Conservation (phyloP, 2,888 invertebrate species). For the Ochropacha duplaris region DNA sequence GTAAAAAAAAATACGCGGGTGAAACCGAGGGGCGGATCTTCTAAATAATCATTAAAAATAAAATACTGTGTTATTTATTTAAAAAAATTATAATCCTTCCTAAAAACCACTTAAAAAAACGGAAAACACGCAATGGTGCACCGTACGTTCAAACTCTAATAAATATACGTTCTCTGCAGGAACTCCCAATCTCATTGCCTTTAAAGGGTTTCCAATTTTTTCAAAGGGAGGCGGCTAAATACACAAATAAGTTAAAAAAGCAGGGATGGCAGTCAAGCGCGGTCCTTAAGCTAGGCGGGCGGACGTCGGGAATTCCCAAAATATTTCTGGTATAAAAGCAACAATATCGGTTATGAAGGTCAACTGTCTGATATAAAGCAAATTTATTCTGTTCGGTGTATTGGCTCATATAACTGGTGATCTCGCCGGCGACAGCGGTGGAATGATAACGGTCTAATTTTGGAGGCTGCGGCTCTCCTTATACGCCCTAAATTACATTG, state of each 20-base stretch:
- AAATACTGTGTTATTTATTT: no score
- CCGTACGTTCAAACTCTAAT: slow-evolving; percentile 13
- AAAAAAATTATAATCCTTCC: no score
- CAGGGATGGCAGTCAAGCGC: slow-evolving; percentile 35
- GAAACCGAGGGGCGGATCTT: no score
- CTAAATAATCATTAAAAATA: no score
- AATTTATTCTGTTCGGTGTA: slow-evolving; percentile 81
- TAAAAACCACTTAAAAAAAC: no score
- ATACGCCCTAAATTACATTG: slow-evolving; percentile 78
- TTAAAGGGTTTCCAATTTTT: slow-evolving; percentile 56
- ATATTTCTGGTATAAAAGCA: slow-evolving; percentile 69
- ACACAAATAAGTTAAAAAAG: slow-evolving; percentile 56
- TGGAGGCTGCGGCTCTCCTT: slow-evolving; percentile 63
- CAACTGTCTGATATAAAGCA: slow-evolving; percentile 76
- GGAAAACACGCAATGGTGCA: no score
- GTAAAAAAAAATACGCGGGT: no score
- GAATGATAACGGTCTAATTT: slow-evolving; percentile 82
- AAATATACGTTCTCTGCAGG: slow-evolving; percentile 24
- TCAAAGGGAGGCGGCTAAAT: slow-evolving; percentile 47
- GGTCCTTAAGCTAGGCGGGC: slow-evolving; percentile 49
- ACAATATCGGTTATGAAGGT: slow-evolving; percentile 80
- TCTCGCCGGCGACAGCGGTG: slow-evolving; percentile 73
- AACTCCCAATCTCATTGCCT: slow-evolving; percentile 36
- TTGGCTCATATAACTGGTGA: slow-evolving; percentile 80
- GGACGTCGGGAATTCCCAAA: slow-evolving; percentile 56